Evolutionary conservation across 23 tunicate genomes (phyloP).

Genomic region (Phallusia fumigata): DNA sequence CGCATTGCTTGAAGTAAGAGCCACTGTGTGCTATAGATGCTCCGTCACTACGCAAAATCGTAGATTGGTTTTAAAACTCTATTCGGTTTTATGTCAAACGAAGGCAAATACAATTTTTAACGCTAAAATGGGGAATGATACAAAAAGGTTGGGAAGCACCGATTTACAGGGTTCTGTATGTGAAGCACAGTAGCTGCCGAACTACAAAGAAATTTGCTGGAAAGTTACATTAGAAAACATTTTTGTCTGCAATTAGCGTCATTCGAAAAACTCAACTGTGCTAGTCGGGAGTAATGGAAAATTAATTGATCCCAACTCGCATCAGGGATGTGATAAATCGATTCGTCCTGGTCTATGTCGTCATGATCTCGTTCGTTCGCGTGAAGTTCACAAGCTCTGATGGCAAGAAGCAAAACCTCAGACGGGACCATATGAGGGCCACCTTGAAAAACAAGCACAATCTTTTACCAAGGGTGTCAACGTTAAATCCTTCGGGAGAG

Average conservation of each 20-base stretch:
- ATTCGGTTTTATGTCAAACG: too few relatives aligned
- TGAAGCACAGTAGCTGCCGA: too few relatives aligned
- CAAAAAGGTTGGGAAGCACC: too few relatives aligned
- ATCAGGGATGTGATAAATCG: slow-evolving; percentile 36
- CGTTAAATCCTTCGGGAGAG: too few relatives aligned
- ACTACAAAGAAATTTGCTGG: too few relatives aligned
- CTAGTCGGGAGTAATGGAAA: slow-evolving; percentile 55
- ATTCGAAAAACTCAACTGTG: slow-evolving; percentile 25
- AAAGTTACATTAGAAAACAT: too few relatives aligned
- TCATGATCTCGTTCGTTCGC: slow-evolving; percentile 81
- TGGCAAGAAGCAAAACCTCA: slow-evolving; percentile 46
- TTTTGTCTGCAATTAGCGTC: background rate
- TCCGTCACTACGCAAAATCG: slow-evolving; percentile 56
- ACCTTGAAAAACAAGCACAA: slow-evolving; percentile 24
- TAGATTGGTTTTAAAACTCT: too few relatives aligned
- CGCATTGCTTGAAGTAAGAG: slow-evolving; percentile 58
- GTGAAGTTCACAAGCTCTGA: slow-evolving; percentile 52
- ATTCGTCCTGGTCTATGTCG: slow-evolving; percentile 74
- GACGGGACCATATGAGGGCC: slow-evolving; percentile 59
- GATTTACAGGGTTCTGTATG: too few relatives aligned
- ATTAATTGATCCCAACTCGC: slow-evolving; percentile 54
- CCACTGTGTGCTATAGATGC: slow-evolving; percentile 67
- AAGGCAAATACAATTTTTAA: too few relatives aligned
- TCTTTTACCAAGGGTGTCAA: too few relatives aligned
- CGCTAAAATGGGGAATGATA: too few relatives aligned